Percentiles rank a stretch among this genome's conserved stretches.
Conservation (phyloP, 2,888 invertebrate genomes). For the Mylabris sibirica region DNA sequence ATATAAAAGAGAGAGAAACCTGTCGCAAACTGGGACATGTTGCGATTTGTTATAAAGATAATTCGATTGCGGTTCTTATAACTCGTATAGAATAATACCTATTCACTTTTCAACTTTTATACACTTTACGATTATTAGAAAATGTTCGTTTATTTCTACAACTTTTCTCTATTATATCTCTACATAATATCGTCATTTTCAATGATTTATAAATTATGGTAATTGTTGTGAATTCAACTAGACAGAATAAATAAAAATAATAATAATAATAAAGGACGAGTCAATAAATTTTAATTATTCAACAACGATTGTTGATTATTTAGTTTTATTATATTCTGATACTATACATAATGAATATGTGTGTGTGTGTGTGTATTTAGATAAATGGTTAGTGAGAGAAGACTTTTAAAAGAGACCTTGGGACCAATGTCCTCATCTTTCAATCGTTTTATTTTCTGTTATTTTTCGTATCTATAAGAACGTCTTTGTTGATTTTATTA, state of each 20-base stretch:
- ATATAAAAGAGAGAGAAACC: conserved; percentile 22
- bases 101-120: background rate
- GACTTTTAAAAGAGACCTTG: background rate
- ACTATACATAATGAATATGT: background rate
- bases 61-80: conserved; percentile 11
- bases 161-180: background rate
- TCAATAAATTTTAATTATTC: conserved; percentile 13
- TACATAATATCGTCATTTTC: background rate
- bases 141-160: too few species aligned
- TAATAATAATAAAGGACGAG: background rate
- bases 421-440: conserved; percentile 11
- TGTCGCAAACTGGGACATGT: conserved; percentile 34
- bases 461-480: background rate
- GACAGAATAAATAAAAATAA: background rate
- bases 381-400: conserved; percentile 9
- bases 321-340: background rate
- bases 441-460: background rate
- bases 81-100: background rate
- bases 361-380: background rate
- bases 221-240: background rate
- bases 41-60: conserved; percentile 18
- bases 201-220: conserved; percentile 1
- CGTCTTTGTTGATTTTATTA: too few species aligned
- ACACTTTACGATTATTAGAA: too few species aligned
- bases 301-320: background rate